Percentiles rank a stretch among this genome's conserved stretches.
phyloP scores from a whole-genome alignment of 2,113 vertebrate genomes.

The Cololabis saira region DNA sequence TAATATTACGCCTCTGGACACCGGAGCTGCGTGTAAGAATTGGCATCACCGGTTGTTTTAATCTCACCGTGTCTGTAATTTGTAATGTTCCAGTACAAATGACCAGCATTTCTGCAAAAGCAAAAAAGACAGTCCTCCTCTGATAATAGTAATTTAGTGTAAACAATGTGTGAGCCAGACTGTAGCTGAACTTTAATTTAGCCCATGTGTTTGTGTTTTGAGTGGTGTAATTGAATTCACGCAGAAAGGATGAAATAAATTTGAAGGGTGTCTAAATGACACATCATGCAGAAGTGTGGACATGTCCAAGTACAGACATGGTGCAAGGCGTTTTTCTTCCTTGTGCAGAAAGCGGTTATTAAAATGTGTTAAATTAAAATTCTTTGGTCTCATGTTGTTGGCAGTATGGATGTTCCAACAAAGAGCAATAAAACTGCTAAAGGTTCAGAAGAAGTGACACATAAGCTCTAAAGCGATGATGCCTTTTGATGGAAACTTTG shows the following conservation, averaged over 20 bases:
- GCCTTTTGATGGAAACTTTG: not conserved
- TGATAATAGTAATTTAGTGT: conserved; percentile 39
- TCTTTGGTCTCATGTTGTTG: too few species aligned
- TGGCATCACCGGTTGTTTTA: conserved; percentile 24
- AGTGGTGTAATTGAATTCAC: not conserved
- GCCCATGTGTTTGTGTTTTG: not conserved
- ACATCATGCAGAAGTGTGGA: too few species aligned
- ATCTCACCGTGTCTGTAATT: conserved; percentile 41
- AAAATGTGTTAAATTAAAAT: too few species aligned
- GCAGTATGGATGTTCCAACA: too few species aligned
- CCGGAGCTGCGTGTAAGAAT: conserved; percentile 28
- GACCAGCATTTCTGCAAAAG: not conserved
- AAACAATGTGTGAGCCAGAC: conserved; percentile 10
- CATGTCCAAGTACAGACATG: too few species aligned
- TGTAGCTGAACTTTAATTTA: not conserved
- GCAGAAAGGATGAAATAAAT: not conserved
- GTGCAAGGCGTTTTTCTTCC: too few species aligned
- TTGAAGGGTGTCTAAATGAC: too few species aligned
- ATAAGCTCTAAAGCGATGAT: too few species aligned
- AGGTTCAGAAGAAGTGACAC: not conserved
- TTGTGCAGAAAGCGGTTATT: too few species aligned
- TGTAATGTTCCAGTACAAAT: conserved; percentile 30
- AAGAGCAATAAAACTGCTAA: not conserved
- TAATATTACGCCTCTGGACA: conserved; percentile 31
- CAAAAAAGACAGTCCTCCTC: not conserved